phyloP scores from a whole-genome alignment of 2,888 invertebrate species.

The Yponomeuta plumbellus region DNA sequence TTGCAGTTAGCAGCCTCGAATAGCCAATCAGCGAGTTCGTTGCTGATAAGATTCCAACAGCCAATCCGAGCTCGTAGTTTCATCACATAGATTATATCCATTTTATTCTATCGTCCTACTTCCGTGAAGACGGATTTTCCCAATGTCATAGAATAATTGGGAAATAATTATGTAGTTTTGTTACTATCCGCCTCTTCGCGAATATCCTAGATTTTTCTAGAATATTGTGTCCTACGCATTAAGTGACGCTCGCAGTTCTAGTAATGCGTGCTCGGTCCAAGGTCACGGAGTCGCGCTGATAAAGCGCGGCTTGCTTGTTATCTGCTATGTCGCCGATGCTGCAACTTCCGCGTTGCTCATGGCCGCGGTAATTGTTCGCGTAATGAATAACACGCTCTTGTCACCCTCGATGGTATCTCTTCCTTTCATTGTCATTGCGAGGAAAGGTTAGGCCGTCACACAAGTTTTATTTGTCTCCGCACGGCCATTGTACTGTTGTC shows the following conservation, averaged over 20 bases:
- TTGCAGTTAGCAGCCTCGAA: no score
- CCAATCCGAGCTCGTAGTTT: no score
- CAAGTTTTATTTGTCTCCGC: not conserved
- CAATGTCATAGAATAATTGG: no score
- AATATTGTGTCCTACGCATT: not conserved
- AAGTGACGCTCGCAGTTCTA: not conserved
- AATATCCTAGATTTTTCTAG: no score
- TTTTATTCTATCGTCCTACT: no score
- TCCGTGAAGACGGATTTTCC: no score
- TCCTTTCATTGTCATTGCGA: constrained; percentile 1
- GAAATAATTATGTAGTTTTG: not conserved
- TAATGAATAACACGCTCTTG: constrained; percentile 36
- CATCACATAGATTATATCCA: no score
- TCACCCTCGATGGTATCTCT: not conserved
- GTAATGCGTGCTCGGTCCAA: constrained; percentile 35
- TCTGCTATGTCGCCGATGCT: constrained; percentile 47
- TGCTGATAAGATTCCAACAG: no score
- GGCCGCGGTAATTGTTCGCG: constrained; percentile 44
- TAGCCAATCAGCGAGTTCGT: no score
- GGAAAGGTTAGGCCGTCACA: not conserved
- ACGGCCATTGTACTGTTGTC: not conserved
- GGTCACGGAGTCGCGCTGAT: constrained; percentile 60
- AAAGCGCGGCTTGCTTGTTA: constrained; percentile 60
- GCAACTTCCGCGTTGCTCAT: constrained; percentile 63
- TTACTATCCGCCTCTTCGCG: no score